These are phyloP conservation scores for Orgyia antiqua DNA, from an alignment of 2,888 invertebrate species.

Conservation along the genomic window DNA sequence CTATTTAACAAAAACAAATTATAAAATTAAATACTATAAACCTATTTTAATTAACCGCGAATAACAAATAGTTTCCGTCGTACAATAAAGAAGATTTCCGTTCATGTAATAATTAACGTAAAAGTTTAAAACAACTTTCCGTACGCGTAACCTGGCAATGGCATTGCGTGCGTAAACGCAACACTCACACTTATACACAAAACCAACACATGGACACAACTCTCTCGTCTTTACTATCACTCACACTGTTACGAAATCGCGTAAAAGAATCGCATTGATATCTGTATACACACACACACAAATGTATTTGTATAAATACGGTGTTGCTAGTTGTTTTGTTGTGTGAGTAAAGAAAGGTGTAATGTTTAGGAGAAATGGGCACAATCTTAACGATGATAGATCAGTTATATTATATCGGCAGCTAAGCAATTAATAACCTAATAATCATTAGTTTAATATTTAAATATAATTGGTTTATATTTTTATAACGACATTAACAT, in stretches of 20 bases:
- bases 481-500: too few species aligned
- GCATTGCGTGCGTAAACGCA: slow-evolving; percentile 75
- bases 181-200: slow-evolving; percentile 33
- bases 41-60: too few species aligned
- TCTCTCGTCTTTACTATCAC: slow-evolving; percentile 27
- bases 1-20: too few species aligned
- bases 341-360: slow-evolving; percentile 76
- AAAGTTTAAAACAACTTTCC: slow-evolving; percentile 58
- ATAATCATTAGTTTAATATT: slow-evolving; percentile 12
- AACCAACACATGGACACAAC: slow-evolving; percentile 9
- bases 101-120: slow-evolving; percentile 64
- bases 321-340: slow-evolving; percentile 16
- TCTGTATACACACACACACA: slow-evolving; percentile 13
- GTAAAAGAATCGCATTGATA: slow-evolving; percentile 25
- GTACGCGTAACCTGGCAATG: slow-evolving; percentile 66
- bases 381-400: too few species aligned
- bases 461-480: too few species aligned
- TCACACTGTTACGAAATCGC: slow-evolving; percentile 29
- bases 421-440: slow-evolving; percentile 41
- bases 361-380: slow-evolving; percentile 70
- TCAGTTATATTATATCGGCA: slow-evolving; percentile 53
- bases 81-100: slow-evolving; percentile 56
- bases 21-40: too few species aligned
- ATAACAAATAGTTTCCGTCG: slow-evolving; percentile 44
- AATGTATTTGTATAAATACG: slow-evolving; percentile 2